Conservation (phyloP, 2,797 vertebrate species). For the Scomberomorus guttatus region DNA sequence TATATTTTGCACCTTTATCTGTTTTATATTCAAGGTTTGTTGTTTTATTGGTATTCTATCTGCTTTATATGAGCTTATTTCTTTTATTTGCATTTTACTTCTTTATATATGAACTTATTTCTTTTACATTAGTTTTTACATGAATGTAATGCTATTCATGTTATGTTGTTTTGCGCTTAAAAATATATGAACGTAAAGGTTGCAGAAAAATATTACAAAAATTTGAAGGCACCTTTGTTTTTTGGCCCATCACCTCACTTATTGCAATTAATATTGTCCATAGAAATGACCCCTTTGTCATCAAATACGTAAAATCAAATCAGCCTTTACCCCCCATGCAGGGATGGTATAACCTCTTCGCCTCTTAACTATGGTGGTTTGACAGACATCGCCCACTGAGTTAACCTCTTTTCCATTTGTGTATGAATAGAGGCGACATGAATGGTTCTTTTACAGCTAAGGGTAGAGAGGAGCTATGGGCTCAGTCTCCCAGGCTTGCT, state of each 20-base stretch:
- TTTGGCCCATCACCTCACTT: neutral
- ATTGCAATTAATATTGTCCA: neutral
- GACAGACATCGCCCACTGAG: constrained; percentile 67
- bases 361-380: constrained; percentile 57
- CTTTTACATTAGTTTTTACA: too few relatives aligned
- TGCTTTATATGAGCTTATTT: too few relatives aligned
- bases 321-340: neutral
- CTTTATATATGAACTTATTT: too few relatives aligned
- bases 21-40: too few relatives aligned
- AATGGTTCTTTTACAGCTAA: constrained; percentile 76
- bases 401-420: constrained; percentile 81
- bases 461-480: constrained; percentile 36
- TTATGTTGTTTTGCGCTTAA: neutral
- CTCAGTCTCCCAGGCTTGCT: constrained; percentile 22
- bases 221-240: too few relatives aligned
- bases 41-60: too few relatives aligned
- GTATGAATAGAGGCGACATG: constrained; percentile 82
- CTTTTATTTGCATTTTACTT: too few relatives aligned
- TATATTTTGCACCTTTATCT: too few relatives aligned
- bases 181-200: neutral
- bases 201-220: too few relatives aligned
- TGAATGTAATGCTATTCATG: neutral
- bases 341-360: constrained; percentile 38
- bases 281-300: neutral
- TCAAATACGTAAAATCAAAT: neutral